Percentiles rank a stretch among this genome's conserved stretches.
These are phyloP conservation scores for Yponomeuta sedellus DNA, from an alignment of 2,888 invertebrate genomes.

Conservation along the genomic window DNA sequence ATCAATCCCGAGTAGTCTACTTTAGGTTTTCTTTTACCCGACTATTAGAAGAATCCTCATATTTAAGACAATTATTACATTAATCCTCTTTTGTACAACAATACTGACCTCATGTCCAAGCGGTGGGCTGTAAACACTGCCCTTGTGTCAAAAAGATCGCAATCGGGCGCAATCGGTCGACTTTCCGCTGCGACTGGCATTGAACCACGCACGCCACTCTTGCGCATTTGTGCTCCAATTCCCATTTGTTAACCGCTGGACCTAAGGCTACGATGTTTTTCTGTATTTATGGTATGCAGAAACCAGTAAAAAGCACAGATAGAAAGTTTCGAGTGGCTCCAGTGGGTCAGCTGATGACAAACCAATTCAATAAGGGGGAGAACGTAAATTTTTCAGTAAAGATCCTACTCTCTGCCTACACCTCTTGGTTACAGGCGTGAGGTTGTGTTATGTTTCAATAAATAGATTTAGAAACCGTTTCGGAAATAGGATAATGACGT, in stretches of 20 bases:
- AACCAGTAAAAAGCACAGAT: not conserved
- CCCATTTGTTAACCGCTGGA: not conserved
- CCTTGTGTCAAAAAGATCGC: slow-evolving; percentile 1
- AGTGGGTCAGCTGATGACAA: no score
- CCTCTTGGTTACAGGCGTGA: no score
- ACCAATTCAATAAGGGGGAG: no score
- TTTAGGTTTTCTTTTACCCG: not conserved
- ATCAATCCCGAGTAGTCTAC: no score
- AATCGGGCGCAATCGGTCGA: slow-evolving; percentile 1
- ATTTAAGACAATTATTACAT: no score
- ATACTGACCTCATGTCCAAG: not conserved
- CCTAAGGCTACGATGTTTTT: not conserved
- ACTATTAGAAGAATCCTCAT: not conserved
- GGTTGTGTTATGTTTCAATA: no score
- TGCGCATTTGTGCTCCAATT: slow-evolving; percentile 1
- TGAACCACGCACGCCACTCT: not conserved
- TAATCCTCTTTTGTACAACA: no score
- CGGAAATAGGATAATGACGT: no score
- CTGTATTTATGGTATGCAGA: not conserved
- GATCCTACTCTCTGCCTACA: no score
- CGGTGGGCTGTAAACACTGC: not conserved
- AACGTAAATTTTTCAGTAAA: no score
- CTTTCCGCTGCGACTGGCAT: not conserved
- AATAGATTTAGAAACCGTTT: no score
- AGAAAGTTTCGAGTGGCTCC: not conserved